Percentiles rank a stretch among this genome's conserved stretches.
phyloP scores from a whole-genome alignment of 2,797 vertebrate genomes.

The Anguilla obscura region DNA sequence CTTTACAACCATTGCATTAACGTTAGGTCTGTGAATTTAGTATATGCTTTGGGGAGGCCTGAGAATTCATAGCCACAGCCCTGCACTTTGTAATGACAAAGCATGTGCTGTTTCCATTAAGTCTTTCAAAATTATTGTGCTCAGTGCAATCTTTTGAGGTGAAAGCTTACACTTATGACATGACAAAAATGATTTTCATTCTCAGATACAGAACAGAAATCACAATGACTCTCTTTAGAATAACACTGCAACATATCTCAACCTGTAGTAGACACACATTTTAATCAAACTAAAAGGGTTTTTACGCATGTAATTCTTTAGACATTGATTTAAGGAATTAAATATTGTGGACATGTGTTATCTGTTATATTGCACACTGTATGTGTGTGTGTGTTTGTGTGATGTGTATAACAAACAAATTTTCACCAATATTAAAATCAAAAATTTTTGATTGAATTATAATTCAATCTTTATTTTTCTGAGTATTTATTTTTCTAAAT shows the following conservation, averaged over 20 bases:
- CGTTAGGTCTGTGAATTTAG: neutral
- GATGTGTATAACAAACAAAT: too few species aligned
- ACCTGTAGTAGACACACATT: neutral
- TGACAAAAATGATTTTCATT: too few species aligned
- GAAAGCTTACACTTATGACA: too few species aligned
- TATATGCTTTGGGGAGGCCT: too few species aligned
- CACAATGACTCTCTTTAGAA: too few species aligned
- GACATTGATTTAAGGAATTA: neutral
- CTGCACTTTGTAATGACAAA: too few species aligned
- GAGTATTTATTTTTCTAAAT: too few species aligned
- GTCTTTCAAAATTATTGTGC: neutral
- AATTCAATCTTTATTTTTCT: too few species aligned
- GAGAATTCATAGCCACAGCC: too few species aligned
- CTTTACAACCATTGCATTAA: neutral
- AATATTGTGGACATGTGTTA: neutral
- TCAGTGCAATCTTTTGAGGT: neutral
- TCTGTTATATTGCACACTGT: neutral
- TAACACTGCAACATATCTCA: neutral
- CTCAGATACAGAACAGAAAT: too few species aligned
- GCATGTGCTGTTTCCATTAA: neutral
- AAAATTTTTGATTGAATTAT: too few species aligned
- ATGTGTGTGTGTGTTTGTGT: neutral
- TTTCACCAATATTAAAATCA: too few species aligned
- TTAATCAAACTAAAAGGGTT: neutral
- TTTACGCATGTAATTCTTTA: neutral